These are phyloP conservation scores for Sphenodon punctatus DNA, from an alignment of 2,797 vertebrate genomes.

Conservation along the genomic window DNA sequence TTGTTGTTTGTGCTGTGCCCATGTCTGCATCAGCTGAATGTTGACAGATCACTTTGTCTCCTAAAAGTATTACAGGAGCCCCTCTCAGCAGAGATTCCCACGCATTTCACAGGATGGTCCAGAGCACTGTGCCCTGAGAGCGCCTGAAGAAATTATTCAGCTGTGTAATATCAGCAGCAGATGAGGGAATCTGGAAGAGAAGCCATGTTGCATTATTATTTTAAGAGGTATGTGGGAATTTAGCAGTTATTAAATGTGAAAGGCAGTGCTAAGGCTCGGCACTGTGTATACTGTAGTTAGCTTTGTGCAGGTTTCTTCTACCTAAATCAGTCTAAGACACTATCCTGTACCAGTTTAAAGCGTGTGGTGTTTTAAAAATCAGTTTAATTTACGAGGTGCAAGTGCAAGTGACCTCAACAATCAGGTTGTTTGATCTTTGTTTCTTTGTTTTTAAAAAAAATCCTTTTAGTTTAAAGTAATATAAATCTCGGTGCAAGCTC, in stretches of 20 bases:
- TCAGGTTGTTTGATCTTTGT: no score
- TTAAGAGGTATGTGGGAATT: background rate
- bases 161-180: accelerated
- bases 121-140: background rate
- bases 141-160: accelerated
- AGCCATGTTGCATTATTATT: background rate
- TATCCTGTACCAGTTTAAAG: no score
- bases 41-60: conserved; percentile 9
- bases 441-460: no score
- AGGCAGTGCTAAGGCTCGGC: background rate
- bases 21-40: background rate
- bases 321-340: no score
- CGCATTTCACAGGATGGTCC: background rate
- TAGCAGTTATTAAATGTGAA: background rate
- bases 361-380: no score
- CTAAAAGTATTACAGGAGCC: conserved; percentile 16
- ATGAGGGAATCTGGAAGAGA: background rate
- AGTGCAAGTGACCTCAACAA: no score
- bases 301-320: no score
- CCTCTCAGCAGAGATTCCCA: background rate
- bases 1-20: conserved; percentile 6
- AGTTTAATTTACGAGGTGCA: no score
- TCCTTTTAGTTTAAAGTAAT: no score
- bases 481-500: no score
- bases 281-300: background rate